These are phyloP conservation scores for Donacobius atricapilla DNA, from an alignment of 2,113 vertebrate species.

Conservation along the genomic window DNA sequence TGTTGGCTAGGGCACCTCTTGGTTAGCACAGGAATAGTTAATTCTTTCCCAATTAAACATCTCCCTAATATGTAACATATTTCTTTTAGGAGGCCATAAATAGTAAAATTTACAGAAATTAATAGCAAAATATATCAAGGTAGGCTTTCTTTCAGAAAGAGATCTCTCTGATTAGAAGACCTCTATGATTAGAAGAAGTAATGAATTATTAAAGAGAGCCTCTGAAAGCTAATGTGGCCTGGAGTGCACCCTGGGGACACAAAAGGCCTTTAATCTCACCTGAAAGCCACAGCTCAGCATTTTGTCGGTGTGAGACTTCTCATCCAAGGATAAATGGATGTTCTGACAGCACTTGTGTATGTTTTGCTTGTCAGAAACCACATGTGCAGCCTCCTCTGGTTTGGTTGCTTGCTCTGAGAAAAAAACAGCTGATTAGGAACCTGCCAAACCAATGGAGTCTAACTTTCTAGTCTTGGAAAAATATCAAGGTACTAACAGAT, in stretches of 20 bases:
- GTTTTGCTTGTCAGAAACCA: neutral
- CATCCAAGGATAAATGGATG: fast-evolving
- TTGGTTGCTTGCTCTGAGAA: neutral
- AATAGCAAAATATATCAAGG: neutral
- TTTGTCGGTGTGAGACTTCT: neutral
- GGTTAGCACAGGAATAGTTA: neutral
- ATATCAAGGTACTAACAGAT: neutral
- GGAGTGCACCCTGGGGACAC: neutral
- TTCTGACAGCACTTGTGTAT: neutral
- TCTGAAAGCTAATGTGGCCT: neutral
- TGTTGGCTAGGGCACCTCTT: neutral
- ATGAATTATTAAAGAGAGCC: neutral
- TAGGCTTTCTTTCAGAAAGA: neutral
- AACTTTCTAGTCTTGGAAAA: neutral
- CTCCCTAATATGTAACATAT: neutral
- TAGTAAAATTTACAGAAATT: neutral
- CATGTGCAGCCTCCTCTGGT: neutral
- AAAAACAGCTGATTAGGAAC: neutral
- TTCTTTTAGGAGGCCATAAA: neutral
- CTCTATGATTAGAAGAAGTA: neutral
- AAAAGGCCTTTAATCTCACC: neutral
- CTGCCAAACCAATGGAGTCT: neutral
- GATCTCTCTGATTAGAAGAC: neutral
- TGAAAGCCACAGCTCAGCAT: neutral
- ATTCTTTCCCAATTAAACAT: neutral